Base-by-base conservation (phyloP, 2,113 vertebrate species). In the Girardinichthys multiradiatus region DNA sequence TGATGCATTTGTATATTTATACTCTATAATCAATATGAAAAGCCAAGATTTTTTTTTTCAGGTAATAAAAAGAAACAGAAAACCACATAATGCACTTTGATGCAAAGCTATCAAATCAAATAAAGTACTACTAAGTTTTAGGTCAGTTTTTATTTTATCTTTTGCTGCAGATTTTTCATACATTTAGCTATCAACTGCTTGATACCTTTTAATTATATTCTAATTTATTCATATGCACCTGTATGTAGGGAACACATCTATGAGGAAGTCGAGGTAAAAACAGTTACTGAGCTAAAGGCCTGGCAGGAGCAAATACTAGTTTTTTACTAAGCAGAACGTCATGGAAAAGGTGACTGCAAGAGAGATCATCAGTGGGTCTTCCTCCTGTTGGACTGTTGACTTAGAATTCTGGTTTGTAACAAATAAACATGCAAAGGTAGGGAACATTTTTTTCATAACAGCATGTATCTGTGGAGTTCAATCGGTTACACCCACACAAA, bases 401-500 rank as follows among this genome's bases (percentile, higher is more conserved):
- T 35, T 60, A 2, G 12, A 39, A 27, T 17, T 27, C 33, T 42
- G 19, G 48, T n/a, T 54, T 10, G 9, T 17, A 54, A n/a, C 24
- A 54, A 54, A 54, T 54, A n/a, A 8, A 54, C 48, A 54, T 54
- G 24, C 48, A 54, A 8, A 24, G 21, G 24, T 54, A 54, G 10
- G 21, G 17, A 24, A 54, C 48, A 54, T 21, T 11, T 59, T 27
- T 59, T 29, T 15, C 4, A 8, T 31, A 6, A 61, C 54, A 70
- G 42, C 59, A 71, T 42, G 17, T 57, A 24, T 65, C 42, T 74
- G 28, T 48, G 57, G 37, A 48, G 60, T 42, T 64, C 29, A 58
- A 57, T 29, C 37, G 28, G 64, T n/a, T 28, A 69, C 42, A 64
- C 39, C 39, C 27, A 68, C 64, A 74, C 1, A 72, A 42, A 70